Conservation (phyloP, 2,888 invertebrate species). For the Pandemis heparana region DNA sequence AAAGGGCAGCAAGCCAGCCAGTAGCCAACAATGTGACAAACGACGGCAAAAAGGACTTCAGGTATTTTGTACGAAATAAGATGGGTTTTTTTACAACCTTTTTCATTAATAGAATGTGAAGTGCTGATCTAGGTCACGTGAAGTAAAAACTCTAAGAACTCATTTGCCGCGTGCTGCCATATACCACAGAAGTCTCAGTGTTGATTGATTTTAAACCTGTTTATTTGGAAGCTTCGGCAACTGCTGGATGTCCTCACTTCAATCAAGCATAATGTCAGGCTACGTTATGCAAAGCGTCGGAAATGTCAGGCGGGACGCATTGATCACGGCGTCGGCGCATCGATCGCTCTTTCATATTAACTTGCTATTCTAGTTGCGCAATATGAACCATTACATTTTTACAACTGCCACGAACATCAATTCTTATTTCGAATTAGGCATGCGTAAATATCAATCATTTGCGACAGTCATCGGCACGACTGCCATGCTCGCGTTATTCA, state of each 20-base stretch:
- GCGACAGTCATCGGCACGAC: neutral
- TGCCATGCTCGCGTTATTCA: neutral
- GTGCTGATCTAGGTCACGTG: no score
- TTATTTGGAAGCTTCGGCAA: conserved; percentile 10
- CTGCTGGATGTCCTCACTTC: conserved; percentile 57
- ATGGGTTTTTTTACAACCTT: no score
- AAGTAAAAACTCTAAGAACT: neutral
- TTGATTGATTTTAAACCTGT: neutral
- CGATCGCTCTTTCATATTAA: conserved; percentile 53
- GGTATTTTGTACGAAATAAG: no score
- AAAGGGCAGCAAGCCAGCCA: no score
- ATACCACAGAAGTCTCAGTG: neutral
- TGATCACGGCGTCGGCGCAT: conserved; percentile 52
- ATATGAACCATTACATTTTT: conserved; percentile 41
- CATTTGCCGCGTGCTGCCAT: no score
- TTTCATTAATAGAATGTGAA: no score
- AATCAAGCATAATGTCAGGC: conserved; percentile 68
- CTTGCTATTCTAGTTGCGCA: conserved; percentile 46
- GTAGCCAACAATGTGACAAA: no score
- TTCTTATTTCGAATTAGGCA: conserved; percentile 13
- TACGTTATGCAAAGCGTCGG: conserved; percentile 71
- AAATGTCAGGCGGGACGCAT: conserved; percentile 63
- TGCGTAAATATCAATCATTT: conserved; percentile 9
- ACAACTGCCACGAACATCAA: conserved; percentile 24
- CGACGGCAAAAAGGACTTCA: no score